phyloP scores from a whole-genome alignment of 2,797 vertebrate genomes.

The Girardinus metallicus region DNA sequence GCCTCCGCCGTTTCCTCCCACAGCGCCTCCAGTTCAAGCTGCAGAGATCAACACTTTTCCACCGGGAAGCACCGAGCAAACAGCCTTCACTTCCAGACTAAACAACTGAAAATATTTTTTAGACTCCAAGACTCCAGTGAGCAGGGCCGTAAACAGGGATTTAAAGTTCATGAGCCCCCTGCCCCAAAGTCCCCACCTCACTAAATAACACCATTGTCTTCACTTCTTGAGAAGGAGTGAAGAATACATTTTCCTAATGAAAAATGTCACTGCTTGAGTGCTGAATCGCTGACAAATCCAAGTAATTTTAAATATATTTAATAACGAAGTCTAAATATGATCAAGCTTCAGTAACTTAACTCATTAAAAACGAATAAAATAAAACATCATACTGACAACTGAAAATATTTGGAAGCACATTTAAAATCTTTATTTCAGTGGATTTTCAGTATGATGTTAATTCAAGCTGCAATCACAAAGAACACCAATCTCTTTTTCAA shows the following conservation, averaged over 20 bases:
- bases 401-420: not conserved
- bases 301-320: not conserved
- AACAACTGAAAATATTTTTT: not conserved
- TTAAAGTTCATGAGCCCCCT: too few relatives aligned
- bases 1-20: constrained; percentile 56
- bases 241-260: not conserved
- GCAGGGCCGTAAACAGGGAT: not conserved
- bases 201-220: not conserved
- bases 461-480: not conserved
- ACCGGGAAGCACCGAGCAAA: not conserved
- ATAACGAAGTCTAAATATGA: not conserved
- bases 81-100: not conserved
- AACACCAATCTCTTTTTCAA: not conserved
- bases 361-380: not conserved
- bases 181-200: not conserved
- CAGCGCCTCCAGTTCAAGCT: constrained; percentile 11
- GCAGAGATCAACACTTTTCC: not conserved
- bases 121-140: not conserved
- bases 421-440: not conserved
- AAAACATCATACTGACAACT: not conserved
- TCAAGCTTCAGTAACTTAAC: not conserved
- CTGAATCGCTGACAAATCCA: not conserved
- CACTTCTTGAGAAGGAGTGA: not conserved
- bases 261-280: not conserved
- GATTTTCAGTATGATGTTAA: not conserved